Evolutionary conservation across 2,888 invertebrate species (phyloP).

Genomic region (Drosophila parthenogenetica): DNA sequence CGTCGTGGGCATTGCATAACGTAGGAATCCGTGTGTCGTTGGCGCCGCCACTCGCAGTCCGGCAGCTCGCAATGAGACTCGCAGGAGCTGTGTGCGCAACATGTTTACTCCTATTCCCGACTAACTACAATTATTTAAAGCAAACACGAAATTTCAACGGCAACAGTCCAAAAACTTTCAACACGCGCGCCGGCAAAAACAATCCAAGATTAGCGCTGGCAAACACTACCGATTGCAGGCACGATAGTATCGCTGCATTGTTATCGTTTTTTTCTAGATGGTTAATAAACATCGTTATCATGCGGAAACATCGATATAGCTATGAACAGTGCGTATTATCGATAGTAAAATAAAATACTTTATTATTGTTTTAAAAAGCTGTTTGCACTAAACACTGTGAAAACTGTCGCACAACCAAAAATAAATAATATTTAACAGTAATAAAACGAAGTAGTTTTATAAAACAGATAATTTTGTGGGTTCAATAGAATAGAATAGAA

Average conservation of each 20-base stretch:
- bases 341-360: background rate
- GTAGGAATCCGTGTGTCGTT: constrained; percentile 9
- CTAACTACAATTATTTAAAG: background rate
- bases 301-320: no score
- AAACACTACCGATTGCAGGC: background rate
- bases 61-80: constrained; percentile 21
- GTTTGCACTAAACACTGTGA: no score
- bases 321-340: background rate
- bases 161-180: background rate
- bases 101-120: constrained; percentile 23
- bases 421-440: no score
- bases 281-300: background rate
- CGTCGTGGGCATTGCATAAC: constrained; percentile 47
- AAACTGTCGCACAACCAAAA: no score
- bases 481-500: no score
- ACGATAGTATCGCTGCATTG: background rate
- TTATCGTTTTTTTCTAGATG: background rate
- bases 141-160: constrained; percentile 18
- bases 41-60: background rate
- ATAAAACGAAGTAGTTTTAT: no score
- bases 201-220: constrained; percentile 15
- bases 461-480: no score
- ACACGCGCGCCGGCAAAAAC: constrained; percentile 48
- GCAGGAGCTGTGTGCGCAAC: constrained; percentile 49
- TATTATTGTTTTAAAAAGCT: no score